Percentiles rank a stretch among this genome's conserved stretches.
phyloP scores from a whole-genome alignment of 2,888 invertebrate species.

The Halictus ligatus region DNA sequence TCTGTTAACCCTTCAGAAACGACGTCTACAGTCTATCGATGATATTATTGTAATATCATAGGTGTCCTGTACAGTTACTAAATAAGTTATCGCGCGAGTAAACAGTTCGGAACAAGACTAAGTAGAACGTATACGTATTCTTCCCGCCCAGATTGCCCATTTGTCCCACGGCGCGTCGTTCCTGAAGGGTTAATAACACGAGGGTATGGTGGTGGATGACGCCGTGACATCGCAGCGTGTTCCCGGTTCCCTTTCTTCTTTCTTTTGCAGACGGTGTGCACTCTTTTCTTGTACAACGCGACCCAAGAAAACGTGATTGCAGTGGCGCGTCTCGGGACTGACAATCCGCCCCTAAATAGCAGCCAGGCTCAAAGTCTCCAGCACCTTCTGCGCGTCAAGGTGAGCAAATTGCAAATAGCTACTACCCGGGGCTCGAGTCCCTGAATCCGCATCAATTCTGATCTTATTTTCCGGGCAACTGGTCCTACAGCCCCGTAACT shows the following conservation, averaged over 20 bases:
- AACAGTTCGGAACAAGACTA: too few relatives aligned
- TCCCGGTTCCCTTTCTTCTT: conserved; percentile 51
- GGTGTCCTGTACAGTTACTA: too few relatives aligned
- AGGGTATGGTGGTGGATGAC: conserved; percentile 42
- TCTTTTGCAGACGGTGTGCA: conserved; percentile 91
- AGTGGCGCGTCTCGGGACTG: conserved; percentile 90
- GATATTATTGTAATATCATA: too few relatives aligned
- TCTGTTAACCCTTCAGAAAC: too few relatives aligned
- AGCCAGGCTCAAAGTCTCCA: conserved; percentile 86
- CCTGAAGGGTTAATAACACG: conserved; percentile 59
- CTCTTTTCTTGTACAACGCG: conserved; percentile 93
- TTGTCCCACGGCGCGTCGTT: background rate
- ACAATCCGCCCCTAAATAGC: conserved; percentile 84
- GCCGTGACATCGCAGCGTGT: conserved; percentile 29
- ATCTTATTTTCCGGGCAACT: conserved; percentile 50
- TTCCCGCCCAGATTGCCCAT: background rate
- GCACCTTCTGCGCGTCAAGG: conserved; percentile 84
- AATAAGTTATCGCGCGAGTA: too few relatives aligned
- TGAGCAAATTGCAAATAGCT: conserved; percentile 76
- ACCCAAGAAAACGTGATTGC: conserved; percentile 95
- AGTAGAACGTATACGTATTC: too few relatives aligned
- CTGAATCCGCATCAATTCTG: conserved; percentile 56
- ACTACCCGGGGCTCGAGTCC: conserved; percentile 20
- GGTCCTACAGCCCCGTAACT: conserved; percentile 1
- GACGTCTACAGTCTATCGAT: too few relatives aligned